Evolutionary conservation across 2,888 invertebrate genomes (phyloP).

Genomic region (Stenotaenia linearis): DNA sequence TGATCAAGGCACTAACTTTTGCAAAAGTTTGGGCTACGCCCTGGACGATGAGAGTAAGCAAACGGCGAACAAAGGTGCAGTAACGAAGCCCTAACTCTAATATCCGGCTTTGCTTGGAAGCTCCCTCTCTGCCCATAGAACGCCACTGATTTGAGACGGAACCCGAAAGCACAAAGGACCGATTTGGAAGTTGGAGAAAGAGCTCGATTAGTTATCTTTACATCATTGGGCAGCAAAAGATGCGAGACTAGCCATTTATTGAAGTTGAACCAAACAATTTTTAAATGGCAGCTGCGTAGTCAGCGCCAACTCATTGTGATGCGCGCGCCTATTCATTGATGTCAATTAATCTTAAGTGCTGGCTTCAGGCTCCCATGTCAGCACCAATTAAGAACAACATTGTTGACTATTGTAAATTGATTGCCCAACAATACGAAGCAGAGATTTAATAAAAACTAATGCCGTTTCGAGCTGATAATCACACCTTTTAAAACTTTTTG

Average conservation of each 20-base stretch:
- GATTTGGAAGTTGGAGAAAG: background rate
- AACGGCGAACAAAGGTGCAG: background rate
- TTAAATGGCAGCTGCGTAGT: background rate
- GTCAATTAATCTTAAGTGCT: background rate
- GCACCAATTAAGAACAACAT: constrained; percentile 4
- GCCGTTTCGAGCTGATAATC: background rate
- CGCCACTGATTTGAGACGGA: constrained; percentile 1
- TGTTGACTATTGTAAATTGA: background rate
- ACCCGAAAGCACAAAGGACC: background rate
- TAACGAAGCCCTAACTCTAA: background rate
- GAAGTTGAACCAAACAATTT: background rate
- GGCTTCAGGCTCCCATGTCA: background rate
- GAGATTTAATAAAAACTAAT: background rate
- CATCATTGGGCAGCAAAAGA: constrained; percentile 9
- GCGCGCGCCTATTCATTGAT: background rate
- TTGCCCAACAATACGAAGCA: background rate
- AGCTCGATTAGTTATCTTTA: constrained; percentile 5
- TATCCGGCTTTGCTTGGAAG: background rate
- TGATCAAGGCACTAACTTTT: too few species aligned
- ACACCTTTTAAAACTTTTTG: background rate
- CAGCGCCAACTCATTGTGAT: background rate
- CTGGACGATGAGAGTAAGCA: background rate
- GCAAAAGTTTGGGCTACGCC: too few species aligned
- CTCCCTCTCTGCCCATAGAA: background rate
- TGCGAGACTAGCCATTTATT: background rate